Evolutionary conservation across 2,888 invertebrate genomes (phyloP).

Genomic region (Drosophila barbarae): DNA sequence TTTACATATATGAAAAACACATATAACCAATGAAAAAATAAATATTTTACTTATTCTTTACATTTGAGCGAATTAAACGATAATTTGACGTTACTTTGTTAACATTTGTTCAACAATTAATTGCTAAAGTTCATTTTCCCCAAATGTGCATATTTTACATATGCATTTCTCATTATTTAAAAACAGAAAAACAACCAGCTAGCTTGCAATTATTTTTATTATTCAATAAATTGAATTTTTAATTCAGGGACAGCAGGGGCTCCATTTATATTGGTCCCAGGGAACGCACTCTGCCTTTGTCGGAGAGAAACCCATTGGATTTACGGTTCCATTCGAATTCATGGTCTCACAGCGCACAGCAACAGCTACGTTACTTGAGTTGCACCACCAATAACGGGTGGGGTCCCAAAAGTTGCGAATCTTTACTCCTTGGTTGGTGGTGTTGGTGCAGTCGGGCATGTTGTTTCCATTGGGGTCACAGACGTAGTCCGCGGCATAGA

Average conservation of each 20-base stretch:
- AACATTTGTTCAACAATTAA: too few species aligned
- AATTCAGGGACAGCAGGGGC: constrained; percentile 15
- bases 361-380: accelerated
- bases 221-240: too few species aligned
- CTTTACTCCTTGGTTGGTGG: neutral
- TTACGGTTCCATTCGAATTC: accelerated
- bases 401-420: constrained; percentile 57
- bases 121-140: too few species aligned
- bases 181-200: too few species aligned
- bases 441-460: constrained; percentile 33
- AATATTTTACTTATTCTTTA: too few species aligned
- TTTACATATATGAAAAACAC: too few species aligned
- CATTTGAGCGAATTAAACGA: too few species aligned
- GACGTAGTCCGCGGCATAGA: neutral
- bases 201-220: too few species aligned
- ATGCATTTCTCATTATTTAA: too few species aligned
- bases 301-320: neutral
- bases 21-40: too few species aligned
- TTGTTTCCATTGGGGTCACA: constrained; percentile 40
- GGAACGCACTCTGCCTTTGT: accelerated
- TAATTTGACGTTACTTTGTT: too few species aligned
- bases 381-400: constrained; percentile 18
- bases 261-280: constrained; percentile 32
- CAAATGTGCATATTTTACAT: too few species aligned
- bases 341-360: accelerated